Conservation (phyloP, 2,113 vertebrate genomes). For the Sylvia atricapilla region DNA sequence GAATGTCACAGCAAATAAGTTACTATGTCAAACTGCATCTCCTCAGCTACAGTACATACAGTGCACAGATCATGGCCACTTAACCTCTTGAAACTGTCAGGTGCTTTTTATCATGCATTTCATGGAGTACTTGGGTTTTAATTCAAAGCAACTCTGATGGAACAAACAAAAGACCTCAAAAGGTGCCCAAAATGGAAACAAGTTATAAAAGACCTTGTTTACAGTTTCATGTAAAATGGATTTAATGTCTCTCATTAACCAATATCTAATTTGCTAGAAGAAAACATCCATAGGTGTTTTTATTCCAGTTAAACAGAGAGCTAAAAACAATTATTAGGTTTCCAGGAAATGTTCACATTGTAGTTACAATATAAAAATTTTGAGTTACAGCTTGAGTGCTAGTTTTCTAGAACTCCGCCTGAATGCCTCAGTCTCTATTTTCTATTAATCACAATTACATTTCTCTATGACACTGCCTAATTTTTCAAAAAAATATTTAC, state of each 20-base stretch:
- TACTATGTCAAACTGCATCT: constrained; percentile 57
- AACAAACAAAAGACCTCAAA: constrained; percentile 61
- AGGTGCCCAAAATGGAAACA: constrained; percentile 47
- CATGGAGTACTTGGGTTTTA: constrained; percentile 26
- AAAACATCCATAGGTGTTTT: constrained; percentile 33
- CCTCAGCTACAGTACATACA: constrained; percentile 20
- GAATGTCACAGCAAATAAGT: constrained; percentile 79
- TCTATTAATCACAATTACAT: background rate
- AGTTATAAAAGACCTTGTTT: background rate
- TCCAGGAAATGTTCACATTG: background rate
- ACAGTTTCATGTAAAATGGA: constrained; percentile 28
- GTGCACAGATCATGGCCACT: constrained; percentile 41
- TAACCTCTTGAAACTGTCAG: constrained; percentile 60
- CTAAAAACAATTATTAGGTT: constrained; percentile 36
- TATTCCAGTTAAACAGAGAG: constrained; percentile 30
- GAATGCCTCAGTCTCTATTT: background rate
- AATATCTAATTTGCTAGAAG: constrained; percentile 44
- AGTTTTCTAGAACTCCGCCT: background rate
- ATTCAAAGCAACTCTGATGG: constrained; percentile 55
- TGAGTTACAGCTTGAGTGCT: background rate
- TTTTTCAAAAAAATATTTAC: background rate
- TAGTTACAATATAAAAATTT: background rate
- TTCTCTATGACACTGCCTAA: background rate
- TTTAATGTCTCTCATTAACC: constrained; percentile 55
- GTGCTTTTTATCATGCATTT: constrained; percentile 49